Base-by-base conservation (phyloP, 1,140 invertebrate species). In the Aphelinus certus region DNA sequence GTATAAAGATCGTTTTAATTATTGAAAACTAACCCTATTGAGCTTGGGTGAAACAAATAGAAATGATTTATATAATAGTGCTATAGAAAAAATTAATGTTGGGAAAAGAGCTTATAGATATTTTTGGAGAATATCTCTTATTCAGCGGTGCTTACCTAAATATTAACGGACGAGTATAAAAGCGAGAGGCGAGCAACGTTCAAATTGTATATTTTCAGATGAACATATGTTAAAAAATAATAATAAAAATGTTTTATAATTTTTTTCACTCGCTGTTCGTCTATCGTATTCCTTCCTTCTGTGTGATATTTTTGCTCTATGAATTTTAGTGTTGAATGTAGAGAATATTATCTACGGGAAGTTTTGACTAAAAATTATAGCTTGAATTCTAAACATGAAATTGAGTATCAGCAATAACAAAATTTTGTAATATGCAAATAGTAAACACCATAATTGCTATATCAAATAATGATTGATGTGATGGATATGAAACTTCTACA, bases 241-340 rank as follows among this genome's bases (percentile, higher is more conserved):
- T 68, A 73, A 75, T 75, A 69, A 75, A 74, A 74, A 55, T 68
- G 0, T 56, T 48, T 71, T 62, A 65, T 73, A 5, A 74, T 55
- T 77, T 77, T 78, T 71, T 26, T 65, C 75, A 78, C 61, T 78
- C 77, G 77, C 76, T 72, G 67, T 78, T 77, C 75, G 76, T 79
- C 55, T 74, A 73, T 76, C 66, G 76, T 76, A 71, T 71, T 70
- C 71, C 53, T 76, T 55, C 66, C 51, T 76, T 66, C 53, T 57
- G 4, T 56, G 60, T 26, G 26, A 26, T 26, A 26, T 26, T 26
- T 26, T 26, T 26, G 26, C 26, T 26, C 26, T 26, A 26, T 26
- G 26, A 26, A 26, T 26, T 26, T 26, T 0, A 26, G 26, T 26
- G 26, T 26, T 26, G 26, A 26, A 26, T 26, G 26, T 26, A 26